Percentiles rank a stretch among this genome's conserved stretches.
Conservation (phyloP, 2,888 invertebrate genomes). For the Napeogenes inachia region DNA sequence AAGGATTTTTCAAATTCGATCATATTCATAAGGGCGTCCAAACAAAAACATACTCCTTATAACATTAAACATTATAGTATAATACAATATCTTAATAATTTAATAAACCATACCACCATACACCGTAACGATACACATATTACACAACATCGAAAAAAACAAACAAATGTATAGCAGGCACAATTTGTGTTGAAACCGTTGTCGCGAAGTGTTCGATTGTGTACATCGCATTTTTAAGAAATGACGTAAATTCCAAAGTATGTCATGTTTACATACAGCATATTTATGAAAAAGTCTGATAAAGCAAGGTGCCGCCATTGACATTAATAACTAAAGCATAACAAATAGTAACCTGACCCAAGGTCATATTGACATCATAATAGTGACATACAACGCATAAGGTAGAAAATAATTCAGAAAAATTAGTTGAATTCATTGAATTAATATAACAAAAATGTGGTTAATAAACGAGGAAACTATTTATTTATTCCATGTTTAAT, state of each 20-base stretch:
- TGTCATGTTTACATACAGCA: not conserved
- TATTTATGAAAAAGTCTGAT: not conserved
- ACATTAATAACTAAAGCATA: not conserved
- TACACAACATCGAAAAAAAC: no score
- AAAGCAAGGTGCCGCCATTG: not conserved
- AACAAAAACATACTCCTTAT: no score
- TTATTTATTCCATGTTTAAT: no score
- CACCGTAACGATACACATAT: no score
- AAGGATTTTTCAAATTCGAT: no score
- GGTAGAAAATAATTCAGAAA: no score
- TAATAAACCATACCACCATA: no score
- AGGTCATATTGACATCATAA: not conserved
- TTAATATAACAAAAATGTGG: no score
- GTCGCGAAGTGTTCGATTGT: not conserved
- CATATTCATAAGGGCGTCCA: no score
- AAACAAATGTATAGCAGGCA: not conserved
- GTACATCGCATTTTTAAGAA: not conserved
- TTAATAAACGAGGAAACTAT: not conserved
- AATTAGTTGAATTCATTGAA: no score
- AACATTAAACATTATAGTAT: no score
- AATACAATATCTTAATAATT: no score
- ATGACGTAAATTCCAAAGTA: conserved; percentile 4
- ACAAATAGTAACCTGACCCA: not conserved
- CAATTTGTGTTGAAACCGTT: not conserved
- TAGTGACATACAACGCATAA: not conserved